Percentiles rank a stretch among this genome's conserved stretches.
Evolutionary conservation across 2,888 invertebrate species (phyloP).

Genomic region (Dusona sp.): DNA sequence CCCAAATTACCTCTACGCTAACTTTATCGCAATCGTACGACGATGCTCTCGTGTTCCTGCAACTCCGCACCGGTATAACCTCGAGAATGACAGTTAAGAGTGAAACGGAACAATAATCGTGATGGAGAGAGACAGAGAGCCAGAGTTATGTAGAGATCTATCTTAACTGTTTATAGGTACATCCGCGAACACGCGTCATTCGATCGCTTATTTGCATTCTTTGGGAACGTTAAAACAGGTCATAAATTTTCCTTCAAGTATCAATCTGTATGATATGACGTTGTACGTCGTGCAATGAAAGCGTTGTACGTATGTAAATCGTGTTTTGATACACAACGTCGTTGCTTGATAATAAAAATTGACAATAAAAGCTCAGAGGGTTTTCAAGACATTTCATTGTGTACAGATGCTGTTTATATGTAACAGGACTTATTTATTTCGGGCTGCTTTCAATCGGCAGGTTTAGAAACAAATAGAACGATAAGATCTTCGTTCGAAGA

Average conservation of each 20-base stretch:
- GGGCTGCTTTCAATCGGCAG: neutral
- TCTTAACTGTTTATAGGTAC: neutral
- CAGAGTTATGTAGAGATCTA: neutral
- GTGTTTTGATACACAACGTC: neutral
- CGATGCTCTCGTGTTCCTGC: slow-evolving; percentile 23
- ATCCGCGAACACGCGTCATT: slow-evolving; percentile 23
- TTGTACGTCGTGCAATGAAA: too few species aligned
- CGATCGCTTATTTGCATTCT: slow-evolving; percentile 40
- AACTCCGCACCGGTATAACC: slow-evolving; percentile 37
- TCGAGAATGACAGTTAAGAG: slow-evolving; percentile 36
- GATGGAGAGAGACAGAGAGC: slow-evolving; percentile 4
- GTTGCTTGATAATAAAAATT: slow-evolving; percentile 34
- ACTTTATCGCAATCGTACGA: slow-evolving; percentile 83
- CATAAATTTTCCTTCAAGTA: slow-evolving; percentile 58
- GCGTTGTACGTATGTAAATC: slow-evolving; percentile 24
- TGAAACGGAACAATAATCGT: slow-evolving; percentile 35
- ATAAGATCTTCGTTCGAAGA: too few species aligned
- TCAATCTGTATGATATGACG: slow-evolving; percentile 46
- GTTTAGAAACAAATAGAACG: neutral
- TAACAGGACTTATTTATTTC: neutral
- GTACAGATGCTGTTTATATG: neutral
- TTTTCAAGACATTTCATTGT: slow-evolving; percentile 6
- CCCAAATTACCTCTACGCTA: slow-evolving; percentile 84
- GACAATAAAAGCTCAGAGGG: neutral
- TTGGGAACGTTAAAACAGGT: slow-evolving; percentile 49